Percentiles rank a stretch among this genome's conserved stretches.
phyloP scores from a whole-genome alignment of 2,113 vertebrate genomes.

The Zeus faber region DNA sequence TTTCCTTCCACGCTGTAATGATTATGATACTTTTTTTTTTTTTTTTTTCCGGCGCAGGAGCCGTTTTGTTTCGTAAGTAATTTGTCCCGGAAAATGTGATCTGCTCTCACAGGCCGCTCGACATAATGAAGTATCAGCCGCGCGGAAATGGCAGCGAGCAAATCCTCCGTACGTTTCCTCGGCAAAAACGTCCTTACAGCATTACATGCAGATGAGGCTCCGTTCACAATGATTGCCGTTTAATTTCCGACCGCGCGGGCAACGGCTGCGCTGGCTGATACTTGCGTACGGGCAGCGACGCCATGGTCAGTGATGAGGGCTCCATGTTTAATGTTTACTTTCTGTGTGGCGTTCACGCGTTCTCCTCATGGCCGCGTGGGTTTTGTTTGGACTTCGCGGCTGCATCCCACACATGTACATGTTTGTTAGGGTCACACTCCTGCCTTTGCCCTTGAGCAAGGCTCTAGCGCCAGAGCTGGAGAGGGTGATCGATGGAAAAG shows the following conservation, averaged over 20 bases:
- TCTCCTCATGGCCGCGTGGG: no score
- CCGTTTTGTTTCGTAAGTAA: constrained; percentile 45
- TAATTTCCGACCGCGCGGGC: constrained; percentile 21
- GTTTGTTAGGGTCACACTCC: no score
- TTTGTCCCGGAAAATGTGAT: constrained; percentile 35
- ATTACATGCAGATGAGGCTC: constrained; percentile 29
- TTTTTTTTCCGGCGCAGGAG: no score
- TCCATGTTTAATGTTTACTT: background rate
- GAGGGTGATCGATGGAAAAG: no score
- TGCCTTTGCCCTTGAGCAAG: no score
- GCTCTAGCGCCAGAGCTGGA: no score
- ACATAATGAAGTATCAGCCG: constrained; percentile 39
- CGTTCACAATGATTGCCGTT: constrained; percentile 41
- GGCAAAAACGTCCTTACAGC: constrained; percentile 8
- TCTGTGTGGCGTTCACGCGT: no score
- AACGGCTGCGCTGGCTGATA: constrained; percentile 1
- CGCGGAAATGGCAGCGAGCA: constrained; percentile 24
- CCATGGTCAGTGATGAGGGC: background rate
- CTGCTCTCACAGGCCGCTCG: constrained; percentile 6
- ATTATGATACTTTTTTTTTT: constrained; percentile 39
- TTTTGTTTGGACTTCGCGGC: no score
- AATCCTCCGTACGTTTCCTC: constrained; percentile 27
- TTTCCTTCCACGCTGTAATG: constrained; percentile 3
- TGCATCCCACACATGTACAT: no score
- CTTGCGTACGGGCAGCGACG: background rate